Evolutionary conservation across 2,888 invertebrate species (phyloP), one percentile per base, ranked within the genome.

Genomic region (Lissonota sp.): DNA sequence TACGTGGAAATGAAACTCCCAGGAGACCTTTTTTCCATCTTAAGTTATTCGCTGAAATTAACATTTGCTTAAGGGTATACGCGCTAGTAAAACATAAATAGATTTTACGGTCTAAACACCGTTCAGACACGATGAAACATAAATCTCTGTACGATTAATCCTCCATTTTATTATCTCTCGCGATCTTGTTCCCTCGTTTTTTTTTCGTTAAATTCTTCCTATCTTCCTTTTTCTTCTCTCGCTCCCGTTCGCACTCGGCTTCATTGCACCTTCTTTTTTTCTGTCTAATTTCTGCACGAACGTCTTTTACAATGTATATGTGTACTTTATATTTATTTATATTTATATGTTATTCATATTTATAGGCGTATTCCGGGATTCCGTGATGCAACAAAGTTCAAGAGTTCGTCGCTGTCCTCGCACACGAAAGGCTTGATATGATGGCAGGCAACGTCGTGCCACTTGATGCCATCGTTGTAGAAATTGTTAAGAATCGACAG

Each of bases 371-470:
- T 95, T 90, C 96, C 96, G 66, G 97, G 97, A 93, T 98, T 98
- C 92, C 97, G 96, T 75, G 97, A 97, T 89, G 97, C 96, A 79
- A 98, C 98, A 93, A 97, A 98, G 94, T 97, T 97, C 90, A 98
- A 94, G 16, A 98, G 94, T 92, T 97, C 97, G 89, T 97, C 97
- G 92, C 97, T 97, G 94, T 98, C 98, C 93, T 98, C 98, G 92
- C 98, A 98, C 40, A 98, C 97, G 93, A 96, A 97, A 0, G 97
- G 96, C 92, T 98, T 98, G 91, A 95, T 95, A 92, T 98, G 98
- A 90, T 97, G 97, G 91, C 98, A 98, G 79, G 97, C 97, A 42
- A 97, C 97, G 91, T 98, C 94, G 92, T 98, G 97, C 97, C 97
- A 97, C 92, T 97, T 96, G 76, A 97, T 95, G 14, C 97, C 97